These are phyloP conservation scores for Tauraco hartlaubi DNA, from an alignment of 2,797 vertebrate species.

Conservation along the genomic window DNA sequence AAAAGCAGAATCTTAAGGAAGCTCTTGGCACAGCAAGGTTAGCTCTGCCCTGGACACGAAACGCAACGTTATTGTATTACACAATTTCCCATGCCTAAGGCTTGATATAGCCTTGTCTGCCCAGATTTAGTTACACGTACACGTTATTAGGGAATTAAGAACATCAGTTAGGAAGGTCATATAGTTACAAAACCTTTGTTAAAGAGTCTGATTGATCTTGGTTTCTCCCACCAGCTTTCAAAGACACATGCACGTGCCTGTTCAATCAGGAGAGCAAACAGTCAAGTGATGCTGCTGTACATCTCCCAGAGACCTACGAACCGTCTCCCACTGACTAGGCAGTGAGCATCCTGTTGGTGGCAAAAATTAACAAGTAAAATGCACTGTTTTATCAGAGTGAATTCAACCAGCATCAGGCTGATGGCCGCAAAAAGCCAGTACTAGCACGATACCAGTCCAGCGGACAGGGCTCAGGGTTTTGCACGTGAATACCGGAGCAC, in stretches of 20 bases:
- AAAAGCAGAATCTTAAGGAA: neutral
- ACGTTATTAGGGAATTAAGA: neutral
- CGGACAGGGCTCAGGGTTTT: neutral
- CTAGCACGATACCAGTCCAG: accelerated
- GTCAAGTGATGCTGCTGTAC: neutral
- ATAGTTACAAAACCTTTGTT: neutral
- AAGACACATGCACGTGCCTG: accelerated
- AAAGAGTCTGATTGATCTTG: neutral
- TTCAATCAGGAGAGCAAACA: neutral
- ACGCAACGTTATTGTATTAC: neutral
- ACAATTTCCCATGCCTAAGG: neutral
- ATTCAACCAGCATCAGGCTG: neutral
- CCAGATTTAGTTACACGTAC: neutral
- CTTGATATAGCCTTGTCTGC: neutral
- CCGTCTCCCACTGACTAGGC: neutral
- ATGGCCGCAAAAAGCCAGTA: accelerated
- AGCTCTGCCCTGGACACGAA: neutral
- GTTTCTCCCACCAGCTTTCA: neutral
- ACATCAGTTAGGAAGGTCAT: neutral
- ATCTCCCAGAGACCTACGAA: neutral
- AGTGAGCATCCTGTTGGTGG: accelerated
- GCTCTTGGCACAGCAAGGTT: neutral
- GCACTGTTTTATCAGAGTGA: neutral
- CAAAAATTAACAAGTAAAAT: neutral
- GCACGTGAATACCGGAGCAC: neutral